Evolutionary conservation across 1,140 invertebrate genomes (phyloP).

Genomic region (Piezodorus guildinii): DNA sequence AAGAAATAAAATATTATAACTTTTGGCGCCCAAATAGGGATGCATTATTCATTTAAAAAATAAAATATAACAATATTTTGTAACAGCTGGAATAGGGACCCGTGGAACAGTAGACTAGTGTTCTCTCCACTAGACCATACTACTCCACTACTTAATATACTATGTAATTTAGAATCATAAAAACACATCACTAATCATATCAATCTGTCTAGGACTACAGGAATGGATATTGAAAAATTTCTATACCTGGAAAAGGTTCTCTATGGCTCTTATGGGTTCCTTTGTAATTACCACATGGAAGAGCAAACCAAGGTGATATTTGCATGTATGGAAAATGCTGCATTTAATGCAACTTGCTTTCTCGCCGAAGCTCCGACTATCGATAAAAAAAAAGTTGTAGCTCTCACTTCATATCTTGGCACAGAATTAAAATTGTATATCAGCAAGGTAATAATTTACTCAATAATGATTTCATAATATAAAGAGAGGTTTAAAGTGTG

Average conservation of each 20-base stretch:
- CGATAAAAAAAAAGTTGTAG: not conserved
- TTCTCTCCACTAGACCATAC: too few species aligned
- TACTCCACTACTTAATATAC: too few species aligned
- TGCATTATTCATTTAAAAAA: too few species aligned
- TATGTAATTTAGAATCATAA: too few species aligned
- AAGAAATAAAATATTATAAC: too few species aligned
- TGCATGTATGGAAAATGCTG: not conserved
- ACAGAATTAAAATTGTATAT: not conserved
- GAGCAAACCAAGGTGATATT: not conserved
- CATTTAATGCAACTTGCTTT: not conserved
- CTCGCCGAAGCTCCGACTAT: not conserved
- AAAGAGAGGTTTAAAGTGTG: too few species aligned
- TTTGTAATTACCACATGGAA: not conserved
- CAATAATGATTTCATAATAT: too few species aligned
- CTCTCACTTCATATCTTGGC: not conserved
- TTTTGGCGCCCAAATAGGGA: too few species aligned
- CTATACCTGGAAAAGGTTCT: not conserved
- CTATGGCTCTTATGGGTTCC: not conserved
- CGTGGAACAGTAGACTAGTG: too few species aligned
- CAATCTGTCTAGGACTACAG: not conserved
- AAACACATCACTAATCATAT: too few species aligned
- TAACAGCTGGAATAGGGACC: too few species aligned
- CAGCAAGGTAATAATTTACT: not conserved
- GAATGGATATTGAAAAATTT: constrained; percentile 2
- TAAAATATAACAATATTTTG: too few species aligned